phyloP scores from a whole-genome alignment of 2,888 invertebrate species.

The Anoncus sp. region DNA sequence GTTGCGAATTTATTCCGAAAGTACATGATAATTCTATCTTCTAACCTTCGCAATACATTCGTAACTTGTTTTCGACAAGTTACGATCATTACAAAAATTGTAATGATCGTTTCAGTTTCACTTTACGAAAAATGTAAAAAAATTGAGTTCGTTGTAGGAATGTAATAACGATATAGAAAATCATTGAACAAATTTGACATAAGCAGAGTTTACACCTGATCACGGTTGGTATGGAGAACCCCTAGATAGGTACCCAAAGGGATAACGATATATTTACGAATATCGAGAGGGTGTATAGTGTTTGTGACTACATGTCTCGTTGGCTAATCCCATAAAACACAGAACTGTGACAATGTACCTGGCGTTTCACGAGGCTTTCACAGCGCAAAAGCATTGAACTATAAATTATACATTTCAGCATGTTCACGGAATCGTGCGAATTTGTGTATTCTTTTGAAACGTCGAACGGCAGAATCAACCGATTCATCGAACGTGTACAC shows the following conservation, averaged over 20 bases:
- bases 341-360: conserved; percentile 18
- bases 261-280: not conserved
- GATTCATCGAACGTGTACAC: conserved; percentile 25
- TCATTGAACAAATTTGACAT: not conserved
- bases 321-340: conserved; percentile 28
- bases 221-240: not conserved
- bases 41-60: too few relatives aligned
- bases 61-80: too few relatives aligned
- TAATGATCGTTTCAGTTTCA: too few relatives aligned
- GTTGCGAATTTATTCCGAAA: too few relatives aligned
- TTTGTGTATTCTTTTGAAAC: conserved; percentile 28
- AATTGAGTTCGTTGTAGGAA: not conserved
- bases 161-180: not conserved
- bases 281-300: not conserved
- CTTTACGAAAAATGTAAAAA: not conserved
- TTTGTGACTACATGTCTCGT: conserved; percentile 13
- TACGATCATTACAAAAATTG: too few relatives aligned
- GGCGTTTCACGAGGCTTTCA: conserved; percentile 2
- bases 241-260: not conserved
- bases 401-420: conserved; percentile 18
- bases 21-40: too few relatives aligned
- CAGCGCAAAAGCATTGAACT: conserved; percentile 9
- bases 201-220: not conserved
- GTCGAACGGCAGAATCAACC: conserved; percentile 10
- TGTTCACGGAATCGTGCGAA: not conserved